A percentile compares a stretch with the other conserved stretches of the same genome.
phyloP scores from a whole-genome alignment of 1,140 invertebrate species.

The Drosophila ananassae region DNA sequence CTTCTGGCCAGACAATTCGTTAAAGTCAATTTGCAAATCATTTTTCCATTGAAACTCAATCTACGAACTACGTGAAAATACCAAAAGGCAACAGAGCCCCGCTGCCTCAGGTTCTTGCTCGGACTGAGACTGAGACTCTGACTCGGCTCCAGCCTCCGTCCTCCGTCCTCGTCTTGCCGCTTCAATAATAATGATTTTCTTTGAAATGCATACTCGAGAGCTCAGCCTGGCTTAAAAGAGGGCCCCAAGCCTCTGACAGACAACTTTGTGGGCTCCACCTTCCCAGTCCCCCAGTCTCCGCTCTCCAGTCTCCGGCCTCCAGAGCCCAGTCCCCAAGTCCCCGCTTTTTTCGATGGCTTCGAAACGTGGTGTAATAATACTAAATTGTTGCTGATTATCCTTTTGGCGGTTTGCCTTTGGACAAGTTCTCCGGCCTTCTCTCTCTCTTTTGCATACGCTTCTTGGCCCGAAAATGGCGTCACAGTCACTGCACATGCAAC shows the following conservation, averaged over 20 bases:
- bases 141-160: neutral
- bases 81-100: slow-evolving; percentile 59
- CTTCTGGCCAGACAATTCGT: slow-evolving; percentile 72
- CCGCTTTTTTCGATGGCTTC: slow-evolving; percentile 68
- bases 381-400: slow-evolving; percentile 84
- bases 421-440: slow-evolving; percentile 57
- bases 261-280: slow-evolving; percentile 69
- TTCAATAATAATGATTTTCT: slow-evolving; percentile 83
- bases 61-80: slow-evolving; percentile 80
- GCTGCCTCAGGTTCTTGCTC: slow-evolving; percentile 8
- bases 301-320: neutral
- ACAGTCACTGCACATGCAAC: slow-evolving; percentile 69
- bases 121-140: too few relatives aligned
- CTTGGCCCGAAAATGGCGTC: slow-evolving; percentile 73
- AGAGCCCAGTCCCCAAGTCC: neutral
- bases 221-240: slow-evolving; percentile 48
- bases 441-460: slow-evolving; percentile 68
- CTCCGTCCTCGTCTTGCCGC: slow-evolving; percentile 53
- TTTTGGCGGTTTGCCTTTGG: slow-evolving; percentile 83
- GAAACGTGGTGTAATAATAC: slow-evolving; percentile 84
- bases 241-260: slow-evolving; percentile 61
- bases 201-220: slow-evolving; percentile 82
- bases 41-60: slow-evolving; percentile 84
- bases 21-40: slow-evolving; percentile 84
- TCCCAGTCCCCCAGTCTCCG: neutral